Evolutionary conservation across 2,113 vertebrate genomes (phyloP), one percentile per base, ranked within the genome.

Genomic region (Solenodon paradoxus): DNA sequence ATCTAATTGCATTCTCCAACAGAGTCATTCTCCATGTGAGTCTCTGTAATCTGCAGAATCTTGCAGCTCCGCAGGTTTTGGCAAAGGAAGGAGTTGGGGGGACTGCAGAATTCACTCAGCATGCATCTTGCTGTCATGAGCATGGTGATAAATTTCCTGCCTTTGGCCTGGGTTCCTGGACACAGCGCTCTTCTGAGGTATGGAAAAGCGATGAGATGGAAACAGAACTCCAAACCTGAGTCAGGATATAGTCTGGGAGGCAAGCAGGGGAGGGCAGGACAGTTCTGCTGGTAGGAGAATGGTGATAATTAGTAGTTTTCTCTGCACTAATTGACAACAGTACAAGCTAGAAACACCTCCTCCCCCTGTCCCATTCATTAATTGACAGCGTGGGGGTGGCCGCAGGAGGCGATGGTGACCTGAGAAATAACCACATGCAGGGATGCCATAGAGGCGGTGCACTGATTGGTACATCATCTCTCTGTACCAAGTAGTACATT

Each of bases 61-160:
- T 95, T 97, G 79, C 94, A 97, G 96, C 96, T 97, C 96, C 53
- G 64, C 94, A 93, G 97, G 97, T 97, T 98, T 97, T 98, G 98
- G 98, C 98, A 98, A 79, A 95, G 38, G 95, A 92, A 75, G 69
- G 88, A 96, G 95, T 82, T 96, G 96, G 80, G 97, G 97, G 98
- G 97, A 96, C 92, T 97, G 94, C 97, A 95, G 97, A 98, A 98
- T 95, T 96, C 95, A 92, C 96, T 97, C 97, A 97, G 98, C 98
- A 95, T 97, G 98, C 97, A 94, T 98, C 95, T 97, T 75, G 96
- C 98, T 99, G 98, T 98, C 98, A 97, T 96, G 96, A 98, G 97
- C 83, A 72, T 77, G 81, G 95, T 97, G 98, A 98, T 98, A 97
- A 97, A 98, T 98, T 95, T 98, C 97, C 97, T 97, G 94, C 80